A percentile compares a stretch with the other conserved stretches of the same genome.
phyloP scores from a whole-genome alignment of 2,797 vertebrate genomes.

The Poecilia gillii region DNA sequence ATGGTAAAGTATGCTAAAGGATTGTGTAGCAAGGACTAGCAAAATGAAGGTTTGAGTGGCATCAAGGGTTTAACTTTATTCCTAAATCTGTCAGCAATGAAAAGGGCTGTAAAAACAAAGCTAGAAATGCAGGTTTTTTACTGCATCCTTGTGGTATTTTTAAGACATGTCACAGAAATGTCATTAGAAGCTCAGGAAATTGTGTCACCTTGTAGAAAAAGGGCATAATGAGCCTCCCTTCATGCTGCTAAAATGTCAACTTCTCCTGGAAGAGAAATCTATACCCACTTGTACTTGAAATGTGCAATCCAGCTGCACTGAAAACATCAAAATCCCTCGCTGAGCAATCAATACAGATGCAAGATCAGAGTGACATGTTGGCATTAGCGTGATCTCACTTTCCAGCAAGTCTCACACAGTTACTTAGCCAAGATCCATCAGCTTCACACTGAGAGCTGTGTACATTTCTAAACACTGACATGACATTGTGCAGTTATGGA shows the following conservation, averaged over 20 bases:
- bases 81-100: background rate
- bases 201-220: slow-evolving; percentile 6
- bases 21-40: background rate
- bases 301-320: background rate
- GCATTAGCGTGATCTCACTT: slow-evolving; percentile 3
- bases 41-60: background rate
- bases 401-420: slow-evolving; percentile 1
- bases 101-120: slow-evolving; percentile 2
- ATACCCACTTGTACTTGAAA: background rate
- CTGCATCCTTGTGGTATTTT: background rate
- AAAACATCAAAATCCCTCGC: slow-evolving; percentile 8
- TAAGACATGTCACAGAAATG: slow-evolving; percentile 1
- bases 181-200: background rate
- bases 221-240: background rate
- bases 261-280: background rate
- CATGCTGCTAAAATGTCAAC: background rate
- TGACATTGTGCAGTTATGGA: background rate
- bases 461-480: background rate
- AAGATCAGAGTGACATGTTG: slow-evolving; percentile 4
- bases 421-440: slow-evolving; percentile 1
- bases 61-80: background rate
- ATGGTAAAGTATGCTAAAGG: too few species aligned
- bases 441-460: background rate
- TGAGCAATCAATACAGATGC: background rate
- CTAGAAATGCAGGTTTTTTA: slow-evolving; percentile 12